A percentile compares a stretch with the other conserved stretches of the same genome.
phyloP scores from a whole-genome alignment of 2,113 vertebrate species.

The Triplophysa dalaica region DNA sequence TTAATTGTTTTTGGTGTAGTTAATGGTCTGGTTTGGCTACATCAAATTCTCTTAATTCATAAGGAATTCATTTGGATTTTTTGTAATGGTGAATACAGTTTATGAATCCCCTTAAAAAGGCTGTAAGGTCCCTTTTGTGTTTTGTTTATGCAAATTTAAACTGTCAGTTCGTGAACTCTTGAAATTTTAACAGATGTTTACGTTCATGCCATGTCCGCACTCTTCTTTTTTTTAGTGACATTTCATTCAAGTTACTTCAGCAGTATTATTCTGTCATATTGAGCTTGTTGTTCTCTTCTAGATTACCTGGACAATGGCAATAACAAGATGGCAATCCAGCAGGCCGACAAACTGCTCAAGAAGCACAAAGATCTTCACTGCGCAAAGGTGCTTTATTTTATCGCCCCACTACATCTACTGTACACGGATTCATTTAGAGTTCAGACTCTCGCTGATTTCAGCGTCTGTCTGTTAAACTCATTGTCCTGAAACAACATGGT shows the following conservation, averaged over 20 bases:
- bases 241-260: neutral
- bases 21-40: no score
- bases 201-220: no score
- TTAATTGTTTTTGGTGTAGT: no score
- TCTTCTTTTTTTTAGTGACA: no score
- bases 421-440: neutral
- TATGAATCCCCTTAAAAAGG: no score
- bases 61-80: no score
- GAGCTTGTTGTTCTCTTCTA: constrained; percentile 51
- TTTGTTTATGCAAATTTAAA: no score
- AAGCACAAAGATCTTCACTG: constrained; percentile 99
- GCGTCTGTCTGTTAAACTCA: neutral
- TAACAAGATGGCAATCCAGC: constrained; percentile 99
- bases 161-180: no score
- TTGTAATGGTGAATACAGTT: no score
- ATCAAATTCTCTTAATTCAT: no score
- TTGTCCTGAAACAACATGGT: neutral
- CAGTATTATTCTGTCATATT: neutral
- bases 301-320: constrained; percentile 99
- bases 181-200: no score
- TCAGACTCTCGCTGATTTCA: neutral
- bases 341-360: constrained; percentile 96
- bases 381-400: constrained; percentile 83
- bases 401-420: neutral
- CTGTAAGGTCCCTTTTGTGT: no score